Evolutionary conservation across 2,113 vertebrate genomes (phyloP).

Genomic region (Vidua macroura): DNA sequence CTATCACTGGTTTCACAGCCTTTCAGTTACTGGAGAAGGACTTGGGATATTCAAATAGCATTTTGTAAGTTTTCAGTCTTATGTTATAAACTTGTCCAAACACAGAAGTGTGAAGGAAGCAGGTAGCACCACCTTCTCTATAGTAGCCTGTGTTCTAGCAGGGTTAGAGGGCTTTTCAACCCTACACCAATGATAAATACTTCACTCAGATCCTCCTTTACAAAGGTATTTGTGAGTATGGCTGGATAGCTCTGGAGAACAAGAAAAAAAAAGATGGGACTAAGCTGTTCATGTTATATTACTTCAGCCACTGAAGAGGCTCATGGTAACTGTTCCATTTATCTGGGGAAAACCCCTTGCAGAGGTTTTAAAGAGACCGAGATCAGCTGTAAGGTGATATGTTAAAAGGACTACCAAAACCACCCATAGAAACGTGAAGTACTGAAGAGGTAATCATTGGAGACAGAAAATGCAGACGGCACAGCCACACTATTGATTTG

Average conservation of each 20-base stretch:
- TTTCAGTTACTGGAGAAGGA: background rate
- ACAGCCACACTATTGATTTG: background rate
- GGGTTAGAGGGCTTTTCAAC: background rate
- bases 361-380: background rate
- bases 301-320: background rate
- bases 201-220: background rate
- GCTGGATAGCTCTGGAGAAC: background rate
- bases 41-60: background rate
- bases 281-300: background rate
- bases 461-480: background rate
- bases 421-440: background rate
- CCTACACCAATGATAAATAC: background rate
- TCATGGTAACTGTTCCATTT: background rate
- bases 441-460: background rate
- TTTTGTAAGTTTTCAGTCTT: background rate
- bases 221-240: background rate
- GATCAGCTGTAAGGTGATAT: background rate
- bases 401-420: conserved; percentile 6
- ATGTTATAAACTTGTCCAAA: background rate
- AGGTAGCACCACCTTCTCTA: background rate
- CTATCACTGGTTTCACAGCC: background rate
- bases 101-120: background rate
- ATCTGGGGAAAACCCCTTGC: background rate
- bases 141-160: background rate
- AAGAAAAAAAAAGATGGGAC: background rate